Base-by-base conservation (phyloP, 2,888 invertebrate species). In the Rhimphoctona megacephalus region DNA sequence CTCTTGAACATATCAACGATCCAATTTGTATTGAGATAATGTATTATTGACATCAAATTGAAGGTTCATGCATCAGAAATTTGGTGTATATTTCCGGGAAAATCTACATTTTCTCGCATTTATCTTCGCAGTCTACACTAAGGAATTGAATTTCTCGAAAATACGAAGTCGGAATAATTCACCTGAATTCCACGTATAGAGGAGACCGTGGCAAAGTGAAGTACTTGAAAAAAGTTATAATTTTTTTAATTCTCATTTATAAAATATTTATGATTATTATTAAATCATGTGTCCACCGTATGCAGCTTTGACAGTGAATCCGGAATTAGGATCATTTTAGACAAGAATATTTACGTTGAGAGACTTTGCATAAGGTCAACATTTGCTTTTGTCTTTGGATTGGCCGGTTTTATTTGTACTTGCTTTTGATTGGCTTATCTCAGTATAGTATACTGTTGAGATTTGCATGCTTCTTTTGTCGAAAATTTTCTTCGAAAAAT, bases 151-250 rank as follows among this genome's bases (percentile, higher is more conserved):
- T 30, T 49, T 8, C 70, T 49, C 30, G 25, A 30, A 22, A 49
- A 70, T 49, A 70, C 46, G 70, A 70, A 49, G 46, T 70, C 30
- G 70, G 49, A 49, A 70, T 70, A 70, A 70, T 46, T 70, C 22
- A 49, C 14, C 19, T 30, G 49, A 19, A 49, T 70, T 70, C 9
- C 70, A 30, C 17, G 49, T 19, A 49, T 5, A 30, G 30, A 25
- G 30, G 17, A 61, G 30, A 30, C 25, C 30, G 1, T 30, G 14
- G 17, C 6, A 9, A 57, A 30, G 57, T 30, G 25, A 5, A 2
- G 5, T 30, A 25, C 30, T 61, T 17, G 7, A 30, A 61, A 30
- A 61, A 25, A 17, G 6, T 61, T 17, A 1, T 17, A 30, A 30
- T 4, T 61, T 61, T 6, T 4, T 30, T 30, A 30, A 17, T 61